Evolutionary conservation across 2,888 invertebrate species (phyloP).

Genomic region (Nebria salina): DNA sequence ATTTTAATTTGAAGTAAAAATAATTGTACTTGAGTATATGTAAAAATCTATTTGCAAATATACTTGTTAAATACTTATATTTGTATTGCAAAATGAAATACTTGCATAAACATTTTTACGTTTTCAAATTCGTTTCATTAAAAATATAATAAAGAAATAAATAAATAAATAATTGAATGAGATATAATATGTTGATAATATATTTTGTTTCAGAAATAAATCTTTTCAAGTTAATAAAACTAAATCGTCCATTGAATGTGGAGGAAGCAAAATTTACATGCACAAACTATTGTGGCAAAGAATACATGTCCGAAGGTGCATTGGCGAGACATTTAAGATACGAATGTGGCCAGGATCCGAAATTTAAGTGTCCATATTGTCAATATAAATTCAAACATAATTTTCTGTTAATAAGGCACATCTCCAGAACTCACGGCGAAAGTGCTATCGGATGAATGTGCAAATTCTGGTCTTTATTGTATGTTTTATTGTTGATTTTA

Average conservation of each 20-base stretch:
- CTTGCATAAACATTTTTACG: not conserved
- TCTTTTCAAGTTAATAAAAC: slow-evolving; percentile 40
- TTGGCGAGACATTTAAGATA: slow-evolving; percentile 66
- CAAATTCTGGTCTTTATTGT: not conserved
- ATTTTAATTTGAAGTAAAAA: not conserved
- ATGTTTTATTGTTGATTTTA: not conserved
- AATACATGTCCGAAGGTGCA: slow-evolving; percentile 67
- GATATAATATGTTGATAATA: not conserved
- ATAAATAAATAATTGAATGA: not conserved
- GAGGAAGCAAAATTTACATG: slow-evolving; percentile 34
- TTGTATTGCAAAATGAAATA: not conserved
- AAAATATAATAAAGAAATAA: not conserved
- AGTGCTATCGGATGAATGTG: not conserved
- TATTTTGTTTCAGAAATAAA: slow-evolving; percentile 27
- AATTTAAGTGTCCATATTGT: slow-evolving; percentile 56
- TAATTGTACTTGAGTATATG: not conserved
- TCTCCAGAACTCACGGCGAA: slow-evolving; percentile 11
- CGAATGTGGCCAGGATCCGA: slow-evolving; percentile 66
- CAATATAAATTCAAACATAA: slow-evolving; percentile 45
- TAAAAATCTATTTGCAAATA: not conserved
- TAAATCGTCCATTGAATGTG: slow-evolving; percentile 27
- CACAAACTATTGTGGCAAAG: slow-evolving; percentile 62
- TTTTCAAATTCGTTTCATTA: not conserved
- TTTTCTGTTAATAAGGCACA: slow-evolving; percentile 30
- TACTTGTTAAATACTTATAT: not conserved